These are phyloP conservation scores for Parochlus steinenii DNA, from an alignment of 2,888 invertebrate species.

Conservation along the genomic window DNA sequence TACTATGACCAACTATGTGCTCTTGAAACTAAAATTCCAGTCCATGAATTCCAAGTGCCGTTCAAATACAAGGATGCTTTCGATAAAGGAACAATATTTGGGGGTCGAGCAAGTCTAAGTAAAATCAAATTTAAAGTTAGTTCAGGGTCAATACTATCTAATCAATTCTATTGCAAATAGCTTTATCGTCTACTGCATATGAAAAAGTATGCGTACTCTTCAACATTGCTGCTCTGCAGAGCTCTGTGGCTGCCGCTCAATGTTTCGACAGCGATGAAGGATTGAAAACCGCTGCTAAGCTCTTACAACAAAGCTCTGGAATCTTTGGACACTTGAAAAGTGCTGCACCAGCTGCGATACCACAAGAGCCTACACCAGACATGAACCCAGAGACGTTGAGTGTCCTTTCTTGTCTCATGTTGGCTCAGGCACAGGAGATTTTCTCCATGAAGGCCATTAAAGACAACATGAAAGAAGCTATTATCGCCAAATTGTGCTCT, in stretches of 20 bases:
- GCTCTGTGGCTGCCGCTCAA: constrained; percentile 70
- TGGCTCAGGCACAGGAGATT: constrained; percentile 97
- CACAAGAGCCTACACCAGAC: constrained; percentile 93
- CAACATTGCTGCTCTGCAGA: constrained; percentile 90
- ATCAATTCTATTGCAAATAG: constrained; percentile 32
- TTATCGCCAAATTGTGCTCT: constrained; percentile 80
- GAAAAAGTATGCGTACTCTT: constrained; percentile 91
- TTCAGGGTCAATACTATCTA: constrained; percentile 13
- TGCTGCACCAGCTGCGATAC: constrained; percentile 62
- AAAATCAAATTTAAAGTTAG: constrained; percentile 27
- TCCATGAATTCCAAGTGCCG: constrained; percentile 85
- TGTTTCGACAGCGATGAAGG: constrained; percentile 83
- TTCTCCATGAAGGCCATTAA: constrained; percentile 83
- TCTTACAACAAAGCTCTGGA: constrained; percentile 86
- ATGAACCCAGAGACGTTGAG: constrained; percentile 80
- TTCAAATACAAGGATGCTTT: constrained; percentile 99
- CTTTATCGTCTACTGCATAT: constrained; percentile 73
- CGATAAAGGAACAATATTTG: constrained; percentile 87
- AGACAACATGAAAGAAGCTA: constrained; percentile 90
- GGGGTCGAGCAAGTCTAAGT: constrained; percentile 84
- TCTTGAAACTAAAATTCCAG: constrained; percentile 85
- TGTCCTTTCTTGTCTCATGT: constrained; percentile 75
- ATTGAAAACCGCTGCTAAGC: constrained; percentile 78
- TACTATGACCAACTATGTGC: constrained; percentile 93
- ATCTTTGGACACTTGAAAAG: constrained; percentile 75